Evolutionary conservation across 2,888 invertebrate species (phyloP).

Genomic region (Chironomus tentans): DNA sequence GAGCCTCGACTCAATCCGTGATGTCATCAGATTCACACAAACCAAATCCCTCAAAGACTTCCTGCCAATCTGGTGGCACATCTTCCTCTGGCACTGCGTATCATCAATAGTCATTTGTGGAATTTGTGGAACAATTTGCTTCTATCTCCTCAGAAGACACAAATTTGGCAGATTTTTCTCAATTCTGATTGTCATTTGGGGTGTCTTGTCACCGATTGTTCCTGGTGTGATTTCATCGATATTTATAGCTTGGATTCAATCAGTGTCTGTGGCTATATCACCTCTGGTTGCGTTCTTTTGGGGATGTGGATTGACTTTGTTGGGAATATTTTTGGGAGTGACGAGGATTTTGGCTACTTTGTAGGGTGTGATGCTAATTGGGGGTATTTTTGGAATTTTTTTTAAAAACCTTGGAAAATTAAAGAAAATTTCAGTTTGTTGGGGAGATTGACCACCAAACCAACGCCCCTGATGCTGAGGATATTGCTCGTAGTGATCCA

Average conservation of each 20-base stretch:
- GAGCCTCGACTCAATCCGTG: conserved; percentile 4
- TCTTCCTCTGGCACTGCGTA: conserved; percentile 13
- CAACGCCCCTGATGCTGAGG: no score
- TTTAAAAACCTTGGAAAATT: no score
- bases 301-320: conserved; percentile 11
- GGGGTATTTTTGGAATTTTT: no score
- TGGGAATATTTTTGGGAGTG: conserved; percentile 15
- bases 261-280: not conserved
- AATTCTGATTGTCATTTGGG: conserved; percentile 21
- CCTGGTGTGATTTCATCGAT: conserved; percentile 9
- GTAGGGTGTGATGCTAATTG: no score
- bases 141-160: conserved; percentile 13
- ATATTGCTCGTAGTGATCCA: not conserved
- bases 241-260: conserved; percentile 20
- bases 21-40: conserved; percentile 9
- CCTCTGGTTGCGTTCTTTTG: conserved; percentile 12
- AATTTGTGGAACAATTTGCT: not conserved
- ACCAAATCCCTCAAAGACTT: not conserved
- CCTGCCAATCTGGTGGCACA: conserved; percentile 7
- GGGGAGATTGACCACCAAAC: no score
- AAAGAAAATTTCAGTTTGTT: no score
- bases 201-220: not conserved
- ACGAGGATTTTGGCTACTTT: conserved; percentile 18
- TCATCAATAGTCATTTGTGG: conserved; percentile 10
- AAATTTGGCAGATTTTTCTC: conserved; percentile 22